phyloP scores from a whole-genome alignment of 2,888 invertebrate genomes.

The Leptinotarsa haldemani region DNA sequence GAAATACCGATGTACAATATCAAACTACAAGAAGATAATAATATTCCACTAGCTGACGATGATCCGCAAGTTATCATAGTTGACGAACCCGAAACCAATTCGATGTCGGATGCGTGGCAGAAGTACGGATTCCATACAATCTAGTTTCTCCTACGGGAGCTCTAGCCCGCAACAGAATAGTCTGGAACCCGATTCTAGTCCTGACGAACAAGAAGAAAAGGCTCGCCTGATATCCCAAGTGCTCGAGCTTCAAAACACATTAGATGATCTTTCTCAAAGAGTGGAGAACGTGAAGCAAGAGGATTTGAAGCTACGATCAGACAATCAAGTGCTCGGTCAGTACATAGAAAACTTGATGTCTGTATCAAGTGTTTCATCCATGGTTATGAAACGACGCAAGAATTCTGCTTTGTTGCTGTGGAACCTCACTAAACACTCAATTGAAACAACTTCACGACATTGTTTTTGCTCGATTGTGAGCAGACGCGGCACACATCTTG shows the following conservation, averaged over 20 bases:
- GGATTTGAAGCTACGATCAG: slow-evolving; percentile 95
- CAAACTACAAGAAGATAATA: slow-evolving; percentile 83
- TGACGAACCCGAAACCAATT: slow-evolving; percentile 78
- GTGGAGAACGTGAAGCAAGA: slow-evolving; percentile 99
- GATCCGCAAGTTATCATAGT: slow-evolving; percentile 92
- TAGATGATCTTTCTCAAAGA: slow-evolving; percentile 97
- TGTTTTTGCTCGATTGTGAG: too few relatives aligned
- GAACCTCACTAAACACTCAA: too few relatives aligned
- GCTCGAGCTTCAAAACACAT: slow-evolving; percentile 95
- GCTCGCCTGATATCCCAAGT: slow-evolving; percentile 97
- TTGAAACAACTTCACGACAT: too few relatives aligned
- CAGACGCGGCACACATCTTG: too few relatives aligned
- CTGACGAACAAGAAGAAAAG: slow-evolving; percentile 97
- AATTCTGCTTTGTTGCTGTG: too few relatives aligned
- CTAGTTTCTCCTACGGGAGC: slow-evolving; percentile 88
- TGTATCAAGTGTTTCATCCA: slow-evolving; percentile 86
- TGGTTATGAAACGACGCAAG: too few relatives aligned
- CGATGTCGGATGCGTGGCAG: slow-evolving; percentile 74
- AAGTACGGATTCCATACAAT: slow-evolving; percentile 91
- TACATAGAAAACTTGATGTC: slow-evolving; percentile 99
- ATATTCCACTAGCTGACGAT: slow-evolving; percentile 92
- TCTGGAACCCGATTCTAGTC: slow-evolving; percentile 75
- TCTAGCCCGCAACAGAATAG: slow-evolving; percentile 81
- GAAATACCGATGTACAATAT: slow-evolving; percentile 65
- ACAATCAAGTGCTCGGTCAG: slow-evolving; percentile 98